phyloP scores from a whole-genome alignment of 2,797 vertebrate genomes.

The Sebastes taczanowskii region DNA sequence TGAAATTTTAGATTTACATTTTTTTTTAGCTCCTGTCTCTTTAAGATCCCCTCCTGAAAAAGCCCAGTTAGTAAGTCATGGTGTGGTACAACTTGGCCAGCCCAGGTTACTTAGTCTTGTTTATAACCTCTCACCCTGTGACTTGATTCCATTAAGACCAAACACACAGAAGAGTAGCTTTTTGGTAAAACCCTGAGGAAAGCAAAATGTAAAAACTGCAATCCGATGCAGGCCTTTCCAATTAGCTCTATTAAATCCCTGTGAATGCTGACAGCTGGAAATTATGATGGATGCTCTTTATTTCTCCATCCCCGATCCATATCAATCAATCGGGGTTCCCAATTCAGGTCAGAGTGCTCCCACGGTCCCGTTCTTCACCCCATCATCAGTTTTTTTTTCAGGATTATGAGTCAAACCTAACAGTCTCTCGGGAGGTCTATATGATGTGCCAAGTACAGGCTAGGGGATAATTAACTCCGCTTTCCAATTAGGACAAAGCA shows the following conservation, averaged over 20 bases:
- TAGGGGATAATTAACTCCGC: conserved; percentile 81
- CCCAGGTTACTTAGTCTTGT: not conserved
- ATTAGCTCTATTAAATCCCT: conserved; percentile 49
- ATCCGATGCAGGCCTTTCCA: conserved; percentile 19
- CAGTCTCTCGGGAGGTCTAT: conserved; percentile 64
- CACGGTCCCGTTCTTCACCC: conserved; percentile 25
- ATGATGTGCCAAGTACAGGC: conserved; percentile 78
- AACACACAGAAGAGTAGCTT: not conserved
- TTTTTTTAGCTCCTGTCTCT: not conserved
- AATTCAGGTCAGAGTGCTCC: conserved; percentile 44
- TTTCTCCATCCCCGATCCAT: conserved; percentile 39
- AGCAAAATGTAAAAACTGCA: conserved; percentile 31
- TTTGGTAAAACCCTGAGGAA: conserved; percentile 3
- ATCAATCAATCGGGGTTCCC: conserved; percentile 46
- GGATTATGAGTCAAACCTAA: conserved; percentile 65
- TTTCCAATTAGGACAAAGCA: conserved; percentile 81
- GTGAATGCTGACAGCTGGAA: conserved; percentile 46
- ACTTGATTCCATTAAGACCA: conserved; percentile 18
- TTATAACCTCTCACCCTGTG: not conserved
- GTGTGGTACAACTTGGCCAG: not conserved
- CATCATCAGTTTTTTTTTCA: not conserved
- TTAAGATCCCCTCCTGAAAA: not conserved
- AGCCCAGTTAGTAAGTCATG: not conserved
- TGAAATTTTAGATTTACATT: not conserved
- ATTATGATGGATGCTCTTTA: conserved; percentile 57